Percentiles rank a stretch among this genome's conserved stretches.
phyloP scores from a whole-genome alignment of 2,888 invertebrate species.

The Bellardia bayeri region DNA sequence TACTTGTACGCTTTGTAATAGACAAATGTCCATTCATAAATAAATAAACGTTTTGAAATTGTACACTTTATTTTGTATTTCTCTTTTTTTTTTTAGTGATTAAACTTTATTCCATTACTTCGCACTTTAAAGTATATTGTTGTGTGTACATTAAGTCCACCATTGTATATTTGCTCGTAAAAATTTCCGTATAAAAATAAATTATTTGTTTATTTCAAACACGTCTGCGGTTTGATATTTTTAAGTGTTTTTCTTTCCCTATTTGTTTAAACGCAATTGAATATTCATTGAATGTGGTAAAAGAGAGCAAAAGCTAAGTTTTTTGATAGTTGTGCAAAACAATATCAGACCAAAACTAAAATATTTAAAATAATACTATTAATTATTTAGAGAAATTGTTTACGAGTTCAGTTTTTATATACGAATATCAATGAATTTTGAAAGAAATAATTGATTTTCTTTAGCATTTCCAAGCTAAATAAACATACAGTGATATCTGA shows the following conservation, averaged over 20 bases:
- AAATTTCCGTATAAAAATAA: neutral
- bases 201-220: conserved; percentile 50
- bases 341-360: neutral
- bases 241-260: conserved; percentile 1
- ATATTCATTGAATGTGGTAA: conserved; percentile 29
- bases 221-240: conserved; percentile 39
- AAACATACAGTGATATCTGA: neutral
- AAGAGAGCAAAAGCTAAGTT: conserved; percentile 16
- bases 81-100: conserved; percentile 3
- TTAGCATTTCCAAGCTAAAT: neutral
- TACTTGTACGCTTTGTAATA: neutral
- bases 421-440: conserved; percentile 14
- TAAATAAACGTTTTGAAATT: neutral
- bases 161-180: neutral
- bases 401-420: conserved; percentile 6
- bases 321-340: neutral
- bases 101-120: neutral
- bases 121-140: neutral
- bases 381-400: conserved; percentile 30
- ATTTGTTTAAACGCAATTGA: conserved; percentile 40
- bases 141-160: neutral
- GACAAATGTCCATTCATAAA: neutral
- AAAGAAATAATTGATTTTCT: conserved; percentile 7
- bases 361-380: neutral
- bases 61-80: neutral